A percentile compares a stretch with the other conserved stretches of the same genome.
These are phyloP conservation scores for Pteronura brasiliensis DNA, from an alignment of 2,113 vertebrate genomes.

Conservation along the genomic window DNA sequence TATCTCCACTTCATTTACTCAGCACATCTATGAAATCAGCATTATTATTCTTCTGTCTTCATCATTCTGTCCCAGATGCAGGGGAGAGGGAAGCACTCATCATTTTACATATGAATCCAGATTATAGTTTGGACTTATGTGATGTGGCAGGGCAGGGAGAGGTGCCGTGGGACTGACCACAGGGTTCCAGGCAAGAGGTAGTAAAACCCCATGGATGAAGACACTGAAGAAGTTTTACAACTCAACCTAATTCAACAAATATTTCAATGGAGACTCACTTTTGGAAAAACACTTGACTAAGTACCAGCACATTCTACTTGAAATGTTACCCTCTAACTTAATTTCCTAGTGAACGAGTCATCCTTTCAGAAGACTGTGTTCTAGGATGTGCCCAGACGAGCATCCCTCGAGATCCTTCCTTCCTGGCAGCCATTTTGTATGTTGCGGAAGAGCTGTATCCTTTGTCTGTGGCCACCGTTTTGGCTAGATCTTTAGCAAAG, in stretches of 20 bases:
- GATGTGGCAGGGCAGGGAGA: neutral
- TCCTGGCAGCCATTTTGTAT: neutral
- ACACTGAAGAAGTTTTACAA: neutral
- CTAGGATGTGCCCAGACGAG: neutral
- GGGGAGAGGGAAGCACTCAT: neutral
- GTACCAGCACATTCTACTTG: neutral
- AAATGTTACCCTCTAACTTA: neutral
- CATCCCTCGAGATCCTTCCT: neutral
- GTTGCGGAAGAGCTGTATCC: neutral
- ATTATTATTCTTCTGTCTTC: neutral
- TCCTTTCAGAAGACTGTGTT: neutral
- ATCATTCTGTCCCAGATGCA: neutral
- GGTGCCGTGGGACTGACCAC: accelerated
- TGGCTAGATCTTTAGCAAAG: neutral
- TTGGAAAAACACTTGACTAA: neutral
- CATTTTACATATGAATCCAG: neutral
- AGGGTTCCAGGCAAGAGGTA: neutral
- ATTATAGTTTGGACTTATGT: neutral
- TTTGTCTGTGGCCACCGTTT: neutral
- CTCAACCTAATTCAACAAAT: neutral
- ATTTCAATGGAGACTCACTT: neutral
- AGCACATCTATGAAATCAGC: neutral
- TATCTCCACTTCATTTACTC: neutral
- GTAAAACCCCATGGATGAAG: neutral
- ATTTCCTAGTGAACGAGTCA: neutral